Percentiles rank a stretch among this genome's conserved stretches.
These are phyloP conservation scores for Papilio polyxenes DNA, from an alignment of 1,140 invertebrate genomes.

Conservation along the genomic window DNA sequence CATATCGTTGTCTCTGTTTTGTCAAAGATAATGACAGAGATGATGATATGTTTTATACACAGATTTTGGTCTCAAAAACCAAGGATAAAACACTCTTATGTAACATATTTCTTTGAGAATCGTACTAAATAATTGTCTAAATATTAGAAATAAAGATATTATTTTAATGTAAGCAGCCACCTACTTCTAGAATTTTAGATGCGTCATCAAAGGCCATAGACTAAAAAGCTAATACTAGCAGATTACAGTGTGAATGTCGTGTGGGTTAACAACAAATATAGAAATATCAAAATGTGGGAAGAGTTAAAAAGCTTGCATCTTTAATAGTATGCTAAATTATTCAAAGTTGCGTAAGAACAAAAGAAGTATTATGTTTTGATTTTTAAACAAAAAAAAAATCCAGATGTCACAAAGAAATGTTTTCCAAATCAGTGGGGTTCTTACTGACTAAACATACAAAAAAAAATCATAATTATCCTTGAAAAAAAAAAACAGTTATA, in stretches of 20 bases:
- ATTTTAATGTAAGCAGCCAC: neutral
- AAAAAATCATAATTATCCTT: no score
- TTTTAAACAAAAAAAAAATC: neutral
- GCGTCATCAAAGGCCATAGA: neutral
- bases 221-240: neutral
- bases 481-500: no score
- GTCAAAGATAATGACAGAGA: no score
- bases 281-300: slow-evolving; percentile 9
- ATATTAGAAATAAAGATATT: neutral
- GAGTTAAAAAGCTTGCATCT: neutral
- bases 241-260: neutral
- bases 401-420: no score
- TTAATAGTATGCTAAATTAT: neutral
- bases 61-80: no score
- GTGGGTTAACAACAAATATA: neutral
- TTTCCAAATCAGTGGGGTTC: no score
- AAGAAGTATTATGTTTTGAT: neutral
- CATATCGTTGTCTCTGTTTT: no score
- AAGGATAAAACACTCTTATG: no score
- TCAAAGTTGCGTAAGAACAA: neutral
- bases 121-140: no score
- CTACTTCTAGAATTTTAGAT: neutral
- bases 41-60: no score
- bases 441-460: no score
- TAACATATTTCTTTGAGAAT: no score